Evolutionary conservation across 2,888 invertebrate species (phyloP).

Genomic region (Antheraea yamamai): DNA sequence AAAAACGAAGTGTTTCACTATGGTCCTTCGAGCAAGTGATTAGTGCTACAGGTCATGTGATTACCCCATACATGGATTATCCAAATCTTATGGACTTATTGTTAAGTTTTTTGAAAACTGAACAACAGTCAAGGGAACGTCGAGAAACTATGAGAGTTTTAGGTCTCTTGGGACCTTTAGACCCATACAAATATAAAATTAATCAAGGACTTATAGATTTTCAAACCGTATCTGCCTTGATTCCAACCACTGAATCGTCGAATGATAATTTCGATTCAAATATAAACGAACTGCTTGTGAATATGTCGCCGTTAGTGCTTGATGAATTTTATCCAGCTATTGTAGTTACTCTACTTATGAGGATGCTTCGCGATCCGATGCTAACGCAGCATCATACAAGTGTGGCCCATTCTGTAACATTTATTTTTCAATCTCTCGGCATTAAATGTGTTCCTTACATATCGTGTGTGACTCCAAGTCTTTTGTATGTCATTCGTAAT

Average conservation of each 20-base stretch:
- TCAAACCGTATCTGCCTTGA: slow-evolving; percentile 89
- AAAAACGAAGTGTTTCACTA: slow-evolving; percentile 96
- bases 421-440: slow-evolving; percentile 97
- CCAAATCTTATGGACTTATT: slow-evolving; percentile 95
- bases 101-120: slow-evolving; percentile 96
- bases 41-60: slow-evolving; percentile 97
- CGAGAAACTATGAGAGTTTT: slow-evolving; percentile 96
- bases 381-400: slow-evolving; percentile 95
- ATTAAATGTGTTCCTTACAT: slow-evolving; percentile 96
- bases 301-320: slow-evolving; percentile 92
- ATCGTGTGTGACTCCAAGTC: slow-evolving; percentile 93
- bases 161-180: slow-evolving; percentile 97
- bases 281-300: slow-evolving; percentile 96
- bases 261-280: slow-evolving; percentile 83
- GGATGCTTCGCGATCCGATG: slow-evolving; percentile 95
- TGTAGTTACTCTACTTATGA: slow-evolving; percentile 96
- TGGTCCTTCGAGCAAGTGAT: slow-evolving; percentile 98
- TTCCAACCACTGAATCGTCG: slow-evolving; percentile 87
- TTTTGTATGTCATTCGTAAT: slow-evolving; percentile 93
- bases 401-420: slow-evolving; percentile 97
- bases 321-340: slow-evolving; percentile 99
- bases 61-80: slow-evolving; percentile 96
- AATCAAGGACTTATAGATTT: slow-evolving; percentile 95
- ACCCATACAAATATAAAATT: slow-evolving; percentile 99
- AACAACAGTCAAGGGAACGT: slow-evolving; percentile 92